Evolutionary conservation across 2,113 vertebrate species (phyloP).

Genomic region (Nibea albiflora): DNA sequence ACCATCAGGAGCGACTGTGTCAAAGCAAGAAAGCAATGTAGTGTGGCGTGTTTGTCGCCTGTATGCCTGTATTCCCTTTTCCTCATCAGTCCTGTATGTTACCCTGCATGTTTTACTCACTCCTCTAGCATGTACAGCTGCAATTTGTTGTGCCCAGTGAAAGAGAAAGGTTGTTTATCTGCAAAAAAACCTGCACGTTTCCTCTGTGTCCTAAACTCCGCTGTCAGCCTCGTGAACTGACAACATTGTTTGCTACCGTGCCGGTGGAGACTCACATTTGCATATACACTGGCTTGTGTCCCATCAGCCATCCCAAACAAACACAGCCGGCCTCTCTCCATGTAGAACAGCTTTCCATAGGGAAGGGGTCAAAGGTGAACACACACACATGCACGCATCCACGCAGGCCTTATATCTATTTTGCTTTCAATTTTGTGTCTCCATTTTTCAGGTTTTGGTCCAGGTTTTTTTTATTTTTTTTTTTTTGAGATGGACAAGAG

Average conservation of each 20-base stretch:
- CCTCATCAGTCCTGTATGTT: not conserved
- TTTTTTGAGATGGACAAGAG: conserved; percentile 9
- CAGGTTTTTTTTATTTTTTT: too few species aligned
- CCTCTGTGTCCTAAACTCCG: too few species aligned
- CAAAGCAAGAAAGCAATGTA: not conserved
- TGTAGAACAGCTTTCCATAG: conserved; percentile 34
- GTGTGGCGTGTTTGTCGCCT: too few species aligned
- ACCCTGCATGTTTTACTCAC: not conserved
- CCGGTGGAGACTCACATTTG: conserved; percentile 25
- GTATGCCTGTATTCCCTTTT: not conserved
- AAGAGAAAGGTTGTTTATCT: not conserved
- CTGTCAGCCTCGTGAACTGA: too few species aligned
- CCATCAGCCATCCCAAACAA: conserved; percentile 39
- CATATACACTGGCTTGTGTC: conserved; percentile 31
- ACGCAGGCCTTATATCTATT: not conserved
- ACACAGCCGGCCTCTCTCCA: conserved; percentile 41
- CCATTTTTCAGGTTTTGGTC: conserved; percentile 12
- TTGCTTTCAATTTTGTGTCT: conserved; percentile 15
- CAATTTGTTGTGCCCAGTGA: not conserved
- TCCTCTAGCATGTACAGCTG: not conserved
- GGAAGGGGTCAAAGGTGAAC: conserved; percentile 34
- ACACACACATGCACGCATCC: not conserved
- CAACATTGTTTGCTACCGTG: too few species aligned
- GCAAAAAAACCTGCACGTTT: not conserved
- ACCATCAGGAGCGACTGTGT: not conserved